Conservation (phyloP, 2,888 invertebrate species). For the Aporophyla lueneburgensis region DNA sequence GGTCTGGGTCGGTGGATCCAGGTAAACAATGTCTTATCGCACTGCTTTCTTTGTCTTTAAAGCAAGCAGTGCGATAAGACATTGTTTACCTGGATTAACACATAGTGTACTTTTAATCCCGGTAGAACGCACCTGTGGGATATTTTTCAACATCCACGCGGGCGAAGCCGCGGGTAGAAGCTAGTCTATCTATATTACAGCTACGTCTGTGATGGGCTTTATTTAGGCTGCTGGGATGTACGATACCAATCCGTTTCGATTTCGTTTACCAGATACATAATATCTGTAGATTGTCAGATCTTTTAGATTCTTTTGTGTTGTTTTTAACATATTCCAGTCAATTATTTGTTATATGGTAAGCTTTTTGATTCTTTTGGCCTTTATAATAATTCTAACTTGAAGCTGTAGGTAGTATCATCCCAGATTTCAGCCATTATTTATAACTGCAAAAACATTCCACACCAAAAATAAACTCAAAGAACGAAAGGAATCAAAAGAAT, state of each 20-base stretch:
- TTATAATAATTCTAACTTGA: background rate
- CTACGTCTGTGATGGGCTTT: no score
- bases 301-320: background rate
- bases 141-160: no score
- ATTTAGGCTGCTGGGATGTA: background rate
- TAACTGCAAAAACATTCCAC: slow-evolving; percentile 38
- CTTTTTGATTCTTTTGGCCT: background rate
- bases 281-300: background rate
- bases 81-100: no score
- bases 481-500: slow-evolving; percentile 47
- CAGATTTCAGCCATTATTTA: slow-evolving; percentile 24
- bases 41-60: no score
- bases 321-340: background rate
- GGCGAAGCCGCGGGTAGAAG: no score
- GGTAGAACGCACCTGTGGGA: no score
- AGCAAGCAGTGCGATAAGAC: no score
- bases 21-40: no score
- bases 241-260: background rate
- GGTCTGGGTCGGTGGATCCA: no score
- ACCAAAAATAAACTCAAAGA: slow-evolving; percentile 39
- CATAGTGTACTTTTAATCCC: no score
- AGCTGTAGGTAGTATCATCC: background rate
- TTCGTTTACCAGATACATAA: no score
- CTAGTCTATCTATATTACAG: no score
- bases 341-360: background rate